Base-by-base conservation (phyloP, 1,140 invertebrate species). In the Papilio glaucus region DNA sequence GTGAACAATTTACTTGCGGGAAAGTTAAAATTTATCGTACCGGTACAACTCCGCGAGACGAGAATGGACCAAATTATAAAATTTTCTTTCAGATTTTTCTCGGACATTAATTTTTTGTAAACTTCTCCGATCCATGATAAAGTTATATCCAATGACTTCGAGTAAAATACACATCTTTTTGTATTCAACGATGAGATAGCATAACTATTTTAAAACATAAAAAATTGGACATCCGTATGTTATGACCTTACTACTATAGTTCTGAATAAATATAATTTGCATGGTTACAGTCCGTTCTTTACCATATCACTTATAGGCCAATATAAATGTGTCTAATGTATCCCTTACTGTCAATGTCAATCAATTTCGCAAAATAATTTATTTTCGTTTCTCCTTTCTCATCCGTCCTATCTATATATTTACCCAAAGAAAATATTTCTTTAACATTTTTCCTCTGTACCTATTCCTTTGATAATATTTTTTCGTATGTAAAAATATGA, bases 21-120 rank as follows among this genome's bases (percentile, higher is more conserved):
- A 7, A 62, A 62, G n/a, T 38, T 62, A 1, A n/a, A 4, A 61
- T 62, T 62, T 38, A 62, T 62, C 29, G n/a, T 29, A n/a, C 4
- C 10, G 13, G 24, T 33, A 18, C 29, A 62, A 49, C 8, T 49
- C 8, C 45, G n/a, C 45, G 6, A 8, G 15, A 18, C 7, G 29
- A 2, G 7, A 53, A 15, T 53, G 7, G n/a, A 37, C n/a, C 0
- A 62, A 62, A 15, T 18, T 9, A 62, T 3, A 12, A 33, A 37
- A 13, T 33, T 62, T 33, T 7, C 33, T 38, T 62, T 62, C 12
- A 29, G 60, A 33, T 38, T 18, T 37, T 62, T 62, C 5, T 37
- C 60, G 60, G 26, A 62, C 37, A 62, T 62, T 37, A 12, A 18
- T 15, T 62, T 33, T 62, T 15, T 15, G n/a, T 33, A 13, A n/a